Evolutionary conservation across 2,888 invertebrate genomes (phyloP), one percentile per base, ranked within the genome.

Genomic region (Drosophila nr. fundita): DNA sequence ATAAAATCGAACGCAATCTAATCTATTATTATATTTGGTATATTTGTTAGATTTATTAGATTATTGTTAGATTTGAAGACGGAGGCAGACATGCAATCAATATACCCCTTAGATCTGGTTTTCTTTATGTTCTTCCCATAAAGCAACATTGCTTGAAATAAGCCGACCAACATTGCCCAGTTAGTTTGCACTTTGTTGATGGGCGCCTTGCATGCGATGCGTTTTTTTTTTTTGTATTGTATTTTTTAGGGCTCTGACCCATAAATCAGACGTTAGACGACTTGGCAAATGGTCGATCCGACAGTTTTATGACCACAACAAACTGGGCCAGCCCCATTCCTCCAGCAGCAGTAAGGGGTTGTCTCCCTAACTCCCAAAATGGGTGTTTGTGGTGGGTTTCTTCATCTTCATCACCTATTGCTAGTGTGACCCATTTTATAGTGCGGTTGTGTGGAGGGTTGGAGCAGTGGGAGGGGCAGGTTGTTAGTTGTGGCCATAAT

Each of bases 271-370:
- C 76, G 67, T 68, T 68, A 67, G 69, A 73, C 81, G 63, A 72
- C 81, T 78, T 83, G 73, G 84, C 73, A 62, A 86, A 73, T 83
- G 89, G 84, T 53, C 58, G 73, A 42, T 30, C 48, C 55, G 87
- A 89, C 89, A 87, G 87, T 81, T 89, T 84, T 83, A 84, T 83
- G 83, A 65, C 84, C 89, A 83, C 83, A 80, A 75, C 71, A 78
- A 75, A 76, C 50, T 80, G 78, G 74, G 78, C 68, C 78, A 63
- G 11, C 45, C 45, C 45, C 45, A 15, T 45, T 8, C 15, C 7
- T 15, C 21, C 21, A 45, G 24, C 45, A 15, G 8, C 21, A 45
- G 1, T 15, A 45, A 45, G 45, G 45, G 45, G 1, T 45, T 45
- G 24, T 42, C 11, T 21, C 42, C 24, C 45, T 24, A 11, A 4